Percentiles rank a stretch among this genome's conserved stretches.
These are phyloP conservation scores for Nesogale talazaci DNA, from an alignment of 2,113 vertebrate genomes.

Conservation along the genomic window DNA sequence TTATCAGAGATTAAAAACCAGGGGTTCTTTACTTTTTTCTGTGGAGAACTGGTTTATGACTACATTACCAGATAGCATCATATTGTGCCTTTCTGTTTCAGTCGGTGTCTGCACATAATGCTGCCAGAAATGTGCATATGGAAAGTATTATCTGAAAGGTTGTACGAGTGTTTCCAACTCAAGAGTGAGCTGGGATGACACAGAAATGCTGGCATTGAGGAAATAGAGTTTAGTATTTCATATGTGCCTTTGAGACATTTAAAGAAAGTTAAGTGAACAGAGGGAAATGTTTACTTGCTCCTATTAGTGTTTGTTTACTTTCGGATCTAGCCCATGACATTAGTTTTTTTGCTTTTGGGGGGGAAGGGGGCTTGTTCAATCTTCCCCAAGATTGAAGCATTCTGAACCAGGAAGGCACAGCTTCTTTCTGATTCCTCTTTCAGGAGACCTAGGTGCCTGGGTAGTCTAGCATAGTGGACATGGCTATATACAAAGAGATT, in stretches of 20 bases:
- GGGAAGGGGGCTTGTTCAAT: no score
- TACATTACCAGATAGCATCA: not conserved
- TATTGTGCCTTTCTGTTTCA: not conserved
- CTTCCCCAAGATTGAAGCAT: not conserved
- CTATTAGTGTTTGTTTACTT: not conserved
- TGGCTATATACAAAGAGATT: not conserved
- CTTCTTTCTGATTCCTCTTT: not conserved
- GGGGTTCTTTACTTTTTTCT: not conserved
- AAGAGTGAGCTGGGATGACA: not conserved
- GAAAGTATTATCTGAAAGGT: not conserved
- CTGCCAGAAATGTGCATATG: not conserved
- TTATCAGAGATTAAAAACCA: not conserved
- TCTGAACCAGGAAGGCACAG: not conserved
- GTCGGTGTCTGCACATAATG: not conserved
- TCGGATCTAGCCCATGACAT: not conserved
- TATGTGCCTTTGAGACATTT: not conserved
- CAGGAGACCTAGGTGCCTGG: not conserved
- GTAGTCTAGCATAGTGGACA: no score
- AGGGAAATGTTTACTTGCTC: not conserved
- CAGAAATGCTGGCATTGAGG: not conserved
- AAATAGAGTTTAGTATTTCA: not conserved
- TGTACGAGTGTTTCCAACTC: slow-evolving; percentile 8
- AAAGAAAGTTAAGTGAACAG: not conserved
- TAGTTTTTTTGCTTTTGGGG: not conserved
- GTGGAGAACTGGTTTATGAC: not conserved